Conservation (phyloP, 1,140 invertebrate species). For the Holotrichia oblita region DNA sequence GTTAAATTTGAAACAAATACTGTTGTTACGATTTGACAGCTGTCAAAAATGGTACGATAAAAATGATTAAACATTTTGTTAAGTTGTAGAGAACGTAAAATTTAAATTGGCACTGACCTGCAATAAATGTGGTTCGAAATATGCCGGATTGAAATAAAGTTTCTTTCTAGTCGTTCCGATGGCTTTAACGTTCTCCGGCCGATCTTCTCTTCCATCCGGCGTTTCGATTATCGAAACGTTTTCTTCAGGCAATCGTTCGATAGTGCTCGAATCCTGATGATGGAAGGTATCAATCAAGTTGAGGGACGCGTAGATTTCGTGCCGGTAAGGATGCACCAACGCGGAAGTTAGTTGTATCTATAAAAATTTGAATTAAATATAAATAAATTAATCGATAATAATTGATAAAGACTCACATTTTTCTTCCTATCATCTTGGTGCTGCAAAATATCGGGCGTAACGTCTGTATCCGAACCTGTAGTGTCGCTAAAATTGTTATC, state of each 20-base stretch:
- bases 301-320: slow-evolving; percentile 31
- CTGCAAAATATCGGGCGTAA: slow-evolving; percentile 53
- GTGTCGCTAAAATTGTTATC: slow-evolving; percentile 61
- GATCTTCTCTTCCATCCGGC: slow-evolving; percentile 70
- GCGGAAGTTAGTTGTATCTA: slow-evolving; percentile 73
- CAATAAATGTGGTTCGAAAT: slow-evolving; percentile 85
- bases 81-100: no score
- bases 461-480: slow-evolving; percentile 60
- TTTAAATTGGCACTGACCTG: slow-evolving; percentile 76
- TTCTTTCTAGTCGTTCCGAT: slow-evolving; percentile 76
- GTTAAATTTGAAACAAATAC: no score
- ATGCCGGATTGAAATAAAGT: slow-evolving; percentile 87
- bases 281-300: slow-evolving; percentile 48
- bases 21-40: no score
- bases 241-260: slow-evolving; percentile 81
- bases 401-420: slow-evolving; percentile 45
- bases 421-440: slow-evolving; percentile 55
- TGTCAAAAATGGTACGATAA: no score
- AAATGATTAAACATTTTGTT: no score
- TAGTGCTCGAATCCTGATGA: slow-evolving; percentile 64
- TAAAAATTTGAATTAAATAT: slow-evolving; percentile 51
- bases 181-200: slow-evolving; percentile 68
- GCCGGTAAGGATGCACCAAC: slow-evolving; percentile 70
- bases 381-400: neutral
- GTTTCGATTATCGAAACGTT: slow-evolving; percentile 86